Evolutionary conservation across 1,140 invertebrate species (phyloP), one percentile per base, ranked within the genome.

Genomic region (Drosophila sp.): DNA sequence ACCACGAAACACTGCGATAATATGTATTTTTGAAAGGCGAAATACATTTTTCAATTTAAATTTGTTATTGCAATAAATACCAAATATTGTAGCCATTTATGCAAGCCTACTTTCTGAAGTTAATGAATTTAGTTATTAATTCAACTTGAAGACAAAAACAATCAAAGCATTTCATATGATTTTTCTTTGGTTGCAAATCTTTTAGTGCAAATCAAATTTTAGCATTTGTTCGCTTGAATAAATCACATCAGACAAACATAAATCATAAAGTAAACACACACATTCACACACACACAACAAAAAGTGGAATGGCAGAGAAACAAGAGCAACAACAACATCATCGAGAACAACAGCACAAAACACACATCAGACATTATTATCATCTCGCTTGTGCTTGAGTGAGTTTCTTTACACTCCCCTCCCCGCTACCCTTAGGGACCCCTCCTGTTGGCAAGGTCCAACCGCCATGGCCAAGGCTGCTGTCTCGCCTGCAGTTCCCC

Each of bases 321-420:
- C 41, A 77, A 64, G 50, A 72, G 50, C 45, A 77, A 64, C 56
- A 72, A 54, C 45, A 76, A 72, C 73, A 82, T 62, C 67, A 76
- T 63, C 70, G 82, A 66, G 38, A 61, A 63, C 51, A 65, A 48
- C 51, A 65, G 50, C 71, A 89, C 71, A 89, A 76, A 81, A 87
- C 83, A 86, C 83, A 87, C 82, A 87, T 89, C 83, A 87, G 84
- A 84, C 83, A 89, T 89, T 89, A 89, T 89, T 89, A 89, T 89
- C 84, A 89, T 90, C 80, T 84, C 82, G 84, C 84, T 89, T 80
- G 84, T 89, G 84, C 84, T 89, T 89, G 84, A 89, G 71, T 89
- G 84, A 84, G 63, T 89, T 89, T 90, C 80, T 75, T 89, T 79
- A 76, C 58, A 54, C 36, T n/a, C n/a, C 14, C 21, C 9, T 0